Evolutionary conservation across 2,797 vertebrate genomes (phyloP).

Genomic region (Mus minutoides): DNA sequence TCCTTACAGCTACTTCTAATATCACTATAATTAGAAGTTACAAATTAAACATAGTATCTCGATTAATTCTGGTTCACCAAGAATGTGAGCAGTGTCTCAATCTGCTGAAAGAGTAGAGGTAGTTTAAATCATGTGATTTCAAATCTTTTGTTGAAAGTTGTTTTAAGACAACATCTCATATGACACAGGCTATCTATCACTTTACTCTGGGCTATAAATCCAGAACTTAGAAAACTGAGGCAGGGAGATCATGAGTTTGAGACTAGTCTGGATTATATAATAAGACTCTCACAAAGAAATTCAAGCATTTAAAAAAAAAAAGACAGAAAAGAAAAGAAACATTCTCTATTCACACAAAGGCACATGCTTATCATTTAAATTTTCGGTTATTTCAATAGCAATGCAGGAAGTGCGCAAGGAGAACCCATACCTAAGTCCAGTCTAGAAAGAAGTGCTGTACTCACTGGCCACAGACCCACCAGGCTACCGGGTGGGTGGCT

Average conservation of each 20-base stretch:
- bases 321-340: not conserved
- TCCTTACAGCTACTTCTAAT: not conserved
- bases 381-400: not conserved
- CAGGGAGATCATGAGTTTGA: not conserved
- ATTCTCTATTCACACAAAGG: not conserved
- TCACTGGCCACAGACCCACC: not conserved
- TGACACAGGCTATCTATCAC: not conserved
- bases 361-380: not conserved
- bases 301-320: not conserved
- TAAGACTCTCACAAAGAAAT: not conserved
- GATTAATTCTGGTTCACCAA: slow-evolving; percentile 15
- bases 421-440: not conserved
- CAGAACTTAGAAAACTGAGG: not conserved
- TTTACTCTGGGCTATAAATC: not conserved
- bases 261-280: not conserved
- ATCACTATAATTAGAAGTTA: slow-evolving; percentile 23
- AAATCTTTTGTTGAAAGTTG: not conserved
- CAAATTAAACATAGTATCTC: not conserved
- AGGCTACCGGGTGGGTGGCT: not conserved
- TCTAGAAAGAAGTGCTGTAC: not conserved
- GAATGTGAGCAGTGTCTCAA: not conserved
- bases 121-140: slow-evolving; percentile 27
- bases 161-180: not conserved
- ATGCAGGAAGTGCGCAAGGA: not conserved
- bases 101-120: slow-evolving; percentile 10